Base-by-base conservation (phyloP, 2,113 vertebrate genomes). In the Sterna hirundo region DNA sequence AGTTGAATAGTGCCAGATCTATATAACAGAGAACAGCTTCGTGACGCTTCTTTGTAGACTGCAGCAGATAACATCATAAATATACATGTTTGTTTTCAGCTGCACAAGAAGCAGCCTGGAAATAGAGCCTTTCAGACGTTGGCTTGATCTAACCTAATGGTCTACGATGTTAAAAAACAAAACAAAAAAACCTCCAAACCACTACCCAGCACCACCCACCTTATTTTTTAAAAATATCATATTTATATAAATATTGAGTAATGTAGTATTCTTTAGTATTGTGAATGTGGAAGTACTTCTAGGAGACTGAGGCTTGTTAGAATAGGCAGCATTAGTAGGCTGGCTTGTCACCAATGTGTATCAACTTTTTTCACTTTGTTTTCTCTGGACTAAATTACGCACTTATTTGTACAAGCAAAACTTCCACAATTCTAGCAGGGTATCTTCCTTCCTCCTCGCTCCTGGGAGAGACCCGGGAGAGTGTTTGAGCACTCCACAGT, bases 51-150 rank as follows among this genome's bases (percentile, higher is more conserved):
- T 76, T 75, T 71, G 74, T 93, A 84, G 72, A 38, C 42, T 93
- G 42, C 77, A 64, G 55, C 74, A 74, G 83, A 75, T 94, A 95
- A 57, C 46, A 77, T 95, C 69, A 86, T 87, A 92, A 92, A 92
- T 94, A 86, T 65, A 86, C 87, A 84, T 5, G 1, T 70, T 95
- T 90, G 76, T 87, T 94, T 95, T 88, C 72, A 95, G 83, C 58
- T 93, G 40, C 57, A 32, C 1, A 4, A 94, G 51, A 64, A 78
- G 36, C 42, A 93, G 52, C 40, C 52, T 62, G 42, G 42, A 79
- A 79, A 30, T 23, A 65, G 70, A 91, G 49, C 60, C 52, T 77
- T 93, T 77, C 58, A 83, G 40, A 57, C 36, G 15, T 47, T 65
- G 78, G 38, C 57, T 81, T 88, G 52, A 85, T 91, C 34, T 90